Evolutionary conservation across 2,113 vertebrate genomes (phyloP), one percentile per base, ranked within the genome.

Genomic region (Fregata magnificens): DNA sequence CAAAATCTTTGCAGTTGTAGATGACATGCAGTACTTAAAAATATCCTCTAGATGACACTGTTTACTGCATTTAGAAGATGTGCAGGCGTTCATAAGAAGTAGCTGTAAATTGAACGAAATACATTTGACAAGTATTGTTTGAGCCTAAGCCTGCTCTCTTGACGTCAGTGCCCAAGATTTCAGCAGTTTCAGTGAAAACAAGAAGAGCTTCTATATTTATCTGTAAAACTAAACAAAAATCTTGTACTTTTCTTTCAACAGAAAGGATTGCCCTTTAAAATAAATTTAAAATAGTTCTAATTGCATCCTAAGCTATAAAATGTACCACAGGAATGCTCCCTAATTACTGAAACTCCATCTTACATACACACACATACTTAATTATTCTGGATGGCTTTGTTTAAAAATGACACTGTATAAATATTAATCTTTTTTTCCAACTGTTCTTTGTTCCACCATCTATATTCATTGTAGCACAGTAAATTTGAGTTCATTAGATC

Each of bases 31-130:
- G 97, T 98, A 87, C 90, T 95, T 53, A 7, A 53, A 21, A 91
- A 88, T 80, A 9, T 88, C 99, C 99, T 99, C 98, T 96, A 99
- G 99, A 99, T 99, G 99, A 98, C 98, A 99, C 95, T 99, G 98
- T 99, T 99, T 98, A 99, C 99, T 99, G 98, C 92, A 96, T 53
- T 97, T 97, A 97, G 92, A 93, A 93, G 93, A 56, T 50, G 50
- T 90, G 90, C 77, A 28, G 93, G 55, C 59, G 38, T 82, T 53
- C 72, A 4, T 22, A 34, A 66, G 72, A 71, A 83, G 61, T 16
- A 7, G 82, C 61, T 82, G 36, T 49, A 21, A 22, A 77, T 17
- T n/a, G 44, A 62, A 38, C 25, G 25, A 85, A 96, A 42, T n/a
- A 29, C 20, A 19, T 49, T 47, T 58, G 88, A 61, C 95, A 76